Percentiles rank a stretch among this genome's conserved stretches.
Evolutionary conservation across 1,140 invertebrate species (phyloP).

Genomic region (Pachypeltis micranthus): DNA sequence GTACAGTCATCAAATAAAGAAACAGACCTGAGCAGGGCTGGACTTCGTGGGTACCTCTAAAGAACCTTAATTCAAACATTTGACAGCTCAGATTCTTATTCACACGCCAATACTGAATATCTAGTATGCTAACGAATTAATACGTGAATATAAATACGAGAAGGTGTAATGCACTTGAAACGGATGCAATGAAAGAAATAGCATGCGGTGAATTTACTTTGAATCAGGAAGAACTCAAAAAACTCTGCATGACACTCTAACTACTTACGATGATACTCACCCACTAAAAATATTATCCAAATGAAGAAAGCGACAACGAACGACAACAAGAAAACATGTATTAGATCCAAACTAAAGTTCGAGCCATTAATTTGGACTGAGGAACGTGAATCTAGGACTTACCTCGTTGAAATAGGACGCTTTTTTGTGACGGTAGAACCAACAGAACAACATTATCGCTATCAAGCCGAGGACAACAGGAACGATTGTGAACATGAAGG

Average conservation of each 20-base stretch:
- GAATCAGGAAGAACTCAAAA: constrained; percentile 10
- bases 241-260: not conserved
- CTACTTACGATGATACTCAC: not conserved
- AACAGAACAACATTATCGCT: constrained; percentile 18
- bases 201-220: not conserved
- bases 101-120: too few relatives aligned
- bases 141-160: not conserved
- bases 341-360: constrained; percentile 10
- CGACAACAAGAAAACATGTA: not conserved
- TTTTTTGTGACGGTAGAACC: constrained; percentile 21
- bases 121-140: too few relatives aligned
- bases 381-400: not conserved
- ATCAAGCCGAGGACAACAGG: constrained; percentile 15
- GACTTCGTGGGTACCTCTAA: too few relatives aligned
- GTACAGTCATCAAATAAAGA: too few relatives aligned
- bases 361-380: not conserved
- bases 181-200: not conserved
- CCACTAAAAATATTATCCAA: not conserved
- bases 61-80: not conserved
- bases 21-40: too few relatives aligned
- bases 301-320: not conserved
- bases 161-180: not conserved
- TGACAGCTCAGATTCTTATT: not conserved
- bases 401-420: constrained; percentile 27
- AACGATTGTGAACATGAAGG: constrained; percentile 13